Conservation (phyloP, 1,140 invertebrate species). For the Semibalanus balanoides region DNA sequence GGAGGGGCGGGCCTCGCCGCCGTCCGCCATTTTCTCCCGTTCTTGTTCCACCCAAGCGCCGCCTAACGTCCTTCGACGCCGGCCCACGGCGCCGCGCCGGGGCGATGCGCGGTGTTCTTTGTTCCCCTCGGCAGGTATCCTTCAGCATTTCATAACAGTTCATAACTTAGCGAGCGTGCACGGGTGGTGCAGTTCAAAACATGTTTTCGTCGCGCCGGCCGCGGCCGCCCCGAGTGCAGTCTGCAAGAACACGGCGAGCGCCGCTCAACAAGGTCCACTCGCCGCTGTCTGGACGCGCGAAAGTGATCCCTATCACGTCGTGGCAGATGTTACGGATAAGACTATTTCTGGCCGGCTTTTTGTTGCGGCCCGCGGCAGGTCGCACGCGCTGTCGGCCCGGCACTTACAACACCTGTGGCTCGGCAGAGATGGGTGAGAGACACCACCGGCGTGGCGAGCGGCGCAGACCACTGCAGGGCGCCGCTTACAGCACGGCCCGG, state of each 20-base stretch:
- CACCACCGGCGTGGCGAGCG: too few species aligned
- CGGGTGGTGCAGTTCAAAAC: not conserved
- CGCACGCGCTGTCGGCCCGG: not conserved
- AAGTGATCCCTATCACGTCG: not conserved
- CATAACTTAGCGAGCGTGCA: not conserved
- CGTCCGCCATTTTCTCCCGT: too few species aligned
- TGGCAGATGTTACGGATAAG: not conserved
- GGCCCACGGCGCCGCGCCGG: too few species aligned
- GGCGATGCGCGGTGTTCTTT: not conserved
- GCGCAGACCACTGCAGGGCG: too few species aligned
- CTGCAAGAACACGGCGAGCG: not conserved
- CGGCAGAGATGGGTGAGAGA: not conserved
- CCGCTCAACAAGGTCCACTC: not conserved
- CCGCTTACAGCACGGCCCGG: too few species aligned
- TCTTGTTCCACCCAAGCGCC: too few species aligned
- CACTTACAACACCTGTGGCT: not conserved
- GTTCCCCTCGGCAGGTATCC: not conserved
- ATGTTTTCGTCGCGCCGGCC: not conserved
- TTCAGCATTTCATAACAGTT: not conserved
- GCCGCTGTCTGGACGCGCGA: not conserved
- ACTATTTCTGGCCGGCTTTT: not conserved
- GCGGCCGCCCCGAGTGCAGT: too few species aligned
- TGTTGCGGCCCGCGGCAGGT: not conserved
- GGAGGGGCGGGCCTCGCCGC: too few species aligned
- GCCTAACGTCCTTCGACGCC: too few species aligned